Percentiles rank a stretch among this genome's conserved stretches.
phyloP scores from a whole-genome alignment of 1,140 invertebrate species.

The Aphaenogaster floridana region DNA sequence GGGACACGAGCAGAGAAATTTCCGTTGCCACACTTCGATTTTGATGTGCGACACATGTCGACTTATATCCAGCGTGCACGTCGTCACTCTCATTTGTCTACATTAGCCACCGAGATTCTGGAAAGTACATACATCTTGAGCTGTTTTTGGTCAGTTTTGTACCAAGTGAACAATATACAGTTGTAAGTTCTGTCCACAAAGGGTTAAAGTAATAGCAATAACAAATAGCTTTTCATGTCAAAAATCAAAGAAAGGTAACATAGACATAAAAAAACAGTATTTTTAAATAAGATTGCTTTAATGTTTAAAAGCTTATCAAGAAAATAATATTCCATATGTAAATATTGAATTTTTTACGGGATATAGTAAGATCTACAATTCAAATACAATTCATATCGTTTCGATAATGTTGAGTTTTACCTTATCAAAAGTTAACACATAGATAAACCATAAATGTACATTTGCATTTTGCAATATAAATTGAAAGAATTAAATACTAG shows the following conservation, averaged over 20 bases:
- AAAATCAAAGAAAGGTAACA: background rate
- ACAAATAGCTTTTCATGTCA: background rate
- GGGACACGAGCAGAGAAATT: slow-evolving; percentile 44
- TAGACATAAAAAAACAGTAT: background rate
- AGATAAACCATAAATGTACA: background rate
- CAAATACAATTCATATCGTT: background rate
- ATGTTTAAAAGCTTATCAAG: background rate
- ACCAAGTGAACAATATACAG: slow-evolving; percentile 38
- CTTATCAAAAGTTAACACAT: background rate
- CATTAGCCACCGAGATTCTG: slow-evolving; percentile 51
- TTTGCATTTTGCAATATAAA: background rate
- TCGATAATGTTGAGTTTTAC: background rate
- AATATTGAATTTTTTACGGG: slow-evolving; percentile 9
- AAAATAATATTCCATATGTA: background rate
- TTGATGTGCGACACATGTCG: slow-evolving; percentile 40
- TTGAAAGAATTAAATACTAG: background rate
- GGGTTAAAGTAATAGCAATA: slow-evolving; percentile 44
- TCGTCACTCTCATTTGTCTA: slow-evolving; percentile 54
- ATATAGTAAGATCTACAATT: background rate
- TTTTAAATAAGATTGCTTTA: background rate
- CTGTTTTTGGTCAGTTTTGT: slow-evolving; percentile 38
- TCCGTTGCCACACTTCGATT: slow-evolving; percentile 26
- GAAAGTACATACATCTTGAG: slow-evolving; percentile 58
- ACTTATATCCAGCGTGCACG: slow-evolving; percentile 25
- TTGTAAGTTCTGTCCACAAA: slow-evolving; percentile 44